phyloP scores from a whole-genome alignment of 2,797 vertebrate genomes.

The Meda fulgida region DNA sequence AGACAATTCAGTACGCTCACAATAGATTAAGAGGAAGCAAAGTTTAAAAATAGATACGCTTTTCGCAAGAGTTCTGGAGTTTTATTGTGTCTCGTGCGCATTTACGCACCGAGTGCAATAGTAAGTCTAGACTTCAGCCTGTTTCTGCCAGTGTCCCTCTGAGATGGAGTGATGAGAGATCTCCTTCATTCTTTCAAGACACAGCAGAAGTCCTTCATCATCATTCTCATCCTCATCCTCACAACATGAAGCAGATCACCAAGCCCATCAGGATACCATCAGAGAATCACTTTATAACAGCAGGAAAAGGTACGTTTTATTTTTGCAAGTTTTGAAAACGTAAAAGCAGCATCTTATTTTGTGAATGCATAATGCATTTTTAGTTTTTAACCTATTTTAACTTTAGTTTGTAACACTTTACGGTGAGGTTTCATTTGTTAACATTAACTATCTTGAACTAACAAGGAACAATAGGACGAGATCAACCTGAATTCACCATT shows the following conservation, averaged over 20 bases:
- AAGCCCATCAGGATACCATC: slow-evolving; percentile 5
- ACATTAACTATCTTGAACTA: neutral
- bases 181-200: neutral
- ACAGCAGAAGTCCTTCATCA: neutral
- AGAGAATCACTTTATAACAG: slow-evolving; percentile 28
- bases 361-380: neutral
- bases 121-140: slow-evolving; percentile 4
- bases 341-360: neutral
- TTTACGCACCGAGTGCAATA: neutral
- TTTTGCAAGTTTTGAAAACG: neutral
- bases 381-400: neutral
- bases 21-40: slow-evolving; percentile 1
- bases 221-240: neutral
- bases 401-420: neutral
- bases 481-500: neutral
- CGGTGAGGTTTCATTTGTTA: neutral
- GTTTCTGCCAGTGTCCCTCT: neutral
- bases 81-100: slow-evolving; percentile 9
- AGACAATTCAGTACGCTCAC: neutral
- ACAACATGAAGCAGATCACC: slow-evolving; percentile 24
- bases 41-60: neutral
- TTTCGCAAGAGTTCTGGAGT: slow-evolving; percentile 24
- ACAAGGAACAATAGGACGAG: neutral
- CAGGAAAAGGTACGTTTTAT: slow-evolving; percentile 29
- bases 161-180: slow-evolving; percentile 12